These are phyloP conservation scores for Otus sunia DNA, from an alignment of 2,113 vertebrate species.

Conservation along the genomic window DNA sequence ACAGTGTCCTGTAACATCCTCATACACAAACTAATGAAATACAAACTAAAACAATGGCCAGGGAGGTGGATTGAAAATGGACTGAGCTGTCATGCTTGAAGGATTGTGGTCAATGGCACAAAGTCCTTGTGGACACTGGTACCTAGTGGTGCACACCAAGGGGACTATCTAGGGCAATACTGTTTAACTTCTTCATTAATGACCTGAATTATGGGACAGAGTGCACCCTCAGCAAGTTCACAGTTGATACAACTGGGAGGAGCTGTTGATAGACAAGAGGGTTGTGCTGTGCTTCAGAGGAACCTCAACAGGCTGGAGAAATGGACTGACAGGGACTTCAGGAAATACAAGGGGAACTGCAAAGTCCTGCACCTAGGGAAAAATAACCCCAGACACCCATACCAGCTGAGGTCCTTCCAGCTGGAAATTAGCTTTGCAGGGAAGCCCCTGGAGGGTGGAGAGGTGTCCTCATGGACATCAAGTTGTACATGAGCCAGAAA, in stretches of 20 bases:
- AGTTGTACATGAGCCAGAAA: background rate
- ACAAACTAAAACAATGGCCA: background rate
- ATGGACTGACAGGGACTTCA: background rate
- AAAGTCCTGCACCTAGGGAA: background rate
- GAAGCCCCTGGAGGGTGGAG: too few relatives aligned
- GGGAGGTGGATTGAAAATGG: background rate
- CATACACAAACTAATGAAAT: background rate
- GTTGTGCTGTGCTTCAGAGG: background rate
- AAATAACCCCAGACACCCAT: background rate
- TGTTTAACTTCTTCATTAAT: background rate
- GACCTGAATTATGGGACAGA: background rate
- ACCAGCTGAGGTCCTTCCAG: background rate
- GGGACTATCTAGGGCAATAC: background rate
- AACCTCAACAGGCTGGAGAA: background rate
- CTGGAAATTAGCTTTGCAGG: background rate
- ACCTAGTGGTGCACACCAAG: background rate
- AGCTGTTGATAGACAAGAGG: background rate
- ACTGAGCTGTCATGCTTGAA: background rate
- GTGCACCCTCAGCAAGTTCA: background rate
- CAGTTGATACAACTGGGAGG: too few relatives aligned
- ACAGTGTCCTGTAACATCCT: background rate
- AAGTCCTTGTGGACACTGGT: background rate
- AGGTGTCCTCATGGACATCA: background rate
- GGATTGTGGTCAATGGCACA: background rate
- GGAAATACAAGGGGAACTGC: background rate